phyloP scores from a whole-genome alignment of 2,888 invertebrate genomes.

The Lucinisca nassula region DNA sequence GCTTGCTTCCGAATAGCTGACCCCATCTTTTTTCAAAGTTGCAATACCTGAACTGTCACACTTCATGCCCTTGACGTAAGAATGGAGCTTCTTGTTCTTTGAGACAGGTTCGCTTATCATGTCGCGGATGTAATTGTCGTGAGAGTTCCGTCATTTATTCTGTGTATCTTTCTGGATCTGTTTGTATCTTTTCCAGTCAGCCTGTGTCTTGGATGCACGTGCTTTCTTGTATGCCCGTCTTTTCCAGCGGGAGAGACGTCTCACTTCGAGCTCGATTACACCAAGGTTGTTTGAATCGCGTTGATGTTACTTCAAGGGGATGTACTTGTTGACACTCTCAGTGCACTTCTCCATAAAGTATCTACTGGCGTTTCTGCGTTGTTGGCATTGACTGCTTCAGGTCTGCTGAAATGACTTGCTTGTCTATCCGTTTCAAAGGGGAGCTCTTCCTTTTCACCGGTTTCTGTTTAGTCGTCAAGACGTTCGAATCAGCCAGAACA shows the following conservation, averaged over 20 bases:
- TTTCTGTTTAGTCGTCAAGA: neutral
- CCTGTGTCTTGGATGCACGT: too few species aligned
- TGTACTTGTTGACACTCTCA: slow-evolving; percentile 1
- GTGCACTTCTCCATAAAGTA: neutral
- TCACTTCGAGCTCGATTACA: too few species aligned
- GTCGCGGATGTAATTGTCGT: too few species aligned
- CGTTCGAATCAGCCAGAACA: slow-evolving; percentile 17
- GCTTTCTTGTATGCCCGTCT: too few species aligned
- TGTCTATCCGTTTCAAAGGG: slow-evolving; percentile 23
- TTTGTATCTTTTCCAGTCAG: too few species aligned
- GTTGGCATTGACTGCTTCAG: neutral
- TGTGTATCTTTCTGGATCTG: too few species aligned
- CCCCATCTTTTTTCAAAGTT: neutral
- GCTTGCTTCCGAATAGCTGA: too few species aligned
- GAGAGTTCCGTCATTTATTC: neutral
- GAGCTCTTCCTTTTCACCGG: slow-evolving; percentile 20
- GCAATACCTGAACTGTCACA: too few species aligned
- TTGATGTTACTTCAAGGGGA: slow-evolving; percentile 32
- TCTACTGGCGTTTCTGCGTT: neutral
- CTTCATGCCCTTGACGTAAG: too few species aligned
- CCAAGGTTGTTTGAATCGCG: neutral
- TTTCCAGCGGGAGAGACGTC: too few species aligned
- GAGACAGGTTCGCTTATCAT: neutral
- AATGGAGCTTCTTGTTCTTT: neutral
- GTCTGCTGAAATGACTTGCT: neutral